phyloP scores from a whole-genome alignment of 1,140 invertebrate genomes.

The Myzus persicae region DNA sequence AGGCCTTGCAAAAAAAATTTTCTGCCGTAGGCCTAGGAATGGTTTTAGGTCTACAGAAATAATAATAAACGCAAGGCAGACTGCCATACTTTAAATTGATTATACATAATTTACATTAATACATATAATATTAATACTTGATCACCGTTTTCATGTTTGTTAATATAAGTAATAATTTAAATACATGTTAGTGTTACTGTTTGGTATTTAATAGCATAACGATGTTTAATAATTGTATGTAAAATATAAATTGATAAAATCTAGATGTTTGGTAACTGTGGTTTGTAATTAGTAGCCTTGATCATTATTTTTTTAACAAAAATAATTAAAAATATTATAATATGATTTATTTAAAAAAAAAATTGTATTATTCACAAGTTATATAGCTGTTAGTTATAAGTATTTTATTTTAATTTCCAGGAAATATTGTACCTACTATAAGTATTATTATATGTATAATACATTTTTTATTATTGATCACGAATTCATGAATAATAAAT shows the following conservation, averaged over 20 bases:
- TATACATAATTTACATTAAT: neutral
- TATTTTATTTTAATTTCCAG: neutral
- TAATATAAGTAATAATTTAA: neutral
- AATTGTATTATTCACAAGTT: neutral
- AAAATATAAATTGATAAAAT: neutral
- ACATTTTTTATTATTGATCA: no score
- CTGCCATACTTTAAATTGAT: neutral
- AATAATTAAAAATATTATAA: neutral
- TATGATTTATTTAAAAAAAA: neutral
- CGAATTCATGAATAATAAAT: no score
- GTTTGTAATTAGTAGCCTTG: neutral
- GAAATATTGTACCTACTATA: neutral
- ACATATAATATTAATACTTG: neutral
- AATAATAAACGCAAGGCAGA: neutral
- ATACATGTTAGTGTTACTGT: neutral
- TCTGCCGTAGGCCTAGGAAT: neutral
- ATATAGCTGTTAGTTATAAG: neutral
- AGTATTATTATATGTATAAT: neutral
- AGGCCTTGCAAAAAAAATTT: neutral
- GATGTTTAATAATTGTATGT: neutral
- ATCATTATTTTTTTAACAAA: neutral
- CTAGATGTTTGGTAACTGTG: neutral
- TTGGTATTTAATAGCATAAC: neutral
- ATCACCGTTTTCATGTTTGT: neutral
- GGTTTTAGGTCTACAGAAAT: neutral